A percentile compares a stretch with the other conserved stretches of the same genome.
phyloP scores from a whole-genome alignment of 2,888 invertebrate genomes.

The Xanthorhoe spadicearia region DNA sequence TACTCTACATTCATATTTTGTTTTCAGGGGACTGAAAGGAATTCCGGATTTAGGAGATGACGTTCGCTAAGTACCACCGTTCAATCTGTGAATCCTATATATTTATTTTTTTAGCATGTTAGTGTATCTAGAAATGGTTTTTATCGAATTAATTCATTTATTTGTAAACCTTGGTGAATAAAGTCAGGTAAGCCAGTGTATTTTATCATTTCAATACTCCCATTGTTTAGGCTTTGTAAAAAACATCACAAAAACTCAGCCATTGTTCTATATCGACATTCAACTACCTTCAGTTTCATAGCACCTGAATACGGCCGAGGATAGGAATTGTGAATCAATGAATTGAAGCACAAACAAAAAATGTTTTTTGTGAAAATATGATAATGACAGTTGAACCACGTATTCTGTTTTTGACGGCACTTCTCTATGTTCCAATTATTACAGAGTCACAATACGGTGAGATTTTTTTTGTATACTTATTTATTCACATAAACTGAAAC shows the following conservation, averaged over 20 bases:
- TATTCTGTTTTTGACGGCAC: conserved; percentile 33
- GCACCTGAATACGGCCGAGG: conserved; percentile 17
- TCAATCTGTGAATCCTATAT: neutral
- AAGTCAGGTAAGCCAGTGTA: conserved; percentile 11
- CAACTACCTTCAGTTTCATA: conserved; percentile 29
- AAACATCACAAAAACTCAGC: conserved; percentile 44
- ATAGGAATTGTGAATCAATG: conserved; percentile 10
- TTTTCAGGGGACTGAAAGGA: conserved; percentile 76
- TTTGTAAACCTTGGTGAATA: conserved; percentile 12
- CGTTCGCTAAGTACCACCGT: conserved; percentile 14
- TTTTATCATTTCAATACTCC: conserved; percentile 64
- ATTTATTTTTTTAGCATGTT: neutral
- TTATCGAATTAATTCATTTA: neutral
- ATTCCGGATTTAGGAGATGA: conserved; percentile 76
- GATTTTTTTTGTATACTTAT: conserved; percentile 19
- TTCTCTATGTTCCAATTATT: conserved; percentile 29
- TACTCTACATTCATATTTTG: neutral
- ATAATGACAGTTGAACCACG: conserved; percentile 27
- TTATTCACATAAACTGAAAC: neutral
- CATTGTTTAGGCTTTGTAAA: conserved; percentile 55
- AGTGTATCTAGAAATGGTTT: neutral
- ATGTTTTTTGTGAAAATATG: conserved; percentile 24
- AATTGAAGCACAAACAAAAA: conserved; percentile 22
- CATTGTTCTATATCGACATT: conserved; percentile 50
- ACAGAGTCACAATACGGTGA: conserved; percentile 44